Conservation (phyloP, 2,113 vertebrate genomes). For the Zosterops borbonicus region DNA sequence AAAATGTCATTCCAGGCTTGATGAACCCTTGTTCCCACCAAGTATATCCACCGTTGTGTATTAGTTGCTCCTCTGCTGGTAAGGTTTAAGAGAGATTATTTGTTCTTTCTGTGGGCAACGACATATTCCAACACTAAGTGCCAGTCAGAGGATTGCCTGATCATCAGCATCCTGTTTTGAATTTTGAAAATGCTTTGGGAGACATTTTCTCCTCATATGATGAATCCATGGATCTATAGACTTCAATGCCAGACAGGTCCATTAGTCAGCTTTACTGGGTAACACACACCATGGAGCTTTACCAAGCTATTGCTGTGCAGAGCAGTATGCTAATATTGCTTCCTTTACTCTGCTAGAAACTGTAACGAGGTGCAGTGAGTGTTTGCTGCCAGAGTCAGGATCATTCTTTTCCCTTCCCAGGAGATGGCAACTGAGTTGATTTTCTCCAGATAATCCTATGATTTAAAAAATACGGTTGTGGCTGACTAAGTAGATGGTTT, state of each 20-base stretch:
- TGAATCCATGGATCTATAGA: neutral
- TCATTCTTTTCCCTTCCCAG: neutral
- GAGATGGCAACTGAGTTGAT: neutral
- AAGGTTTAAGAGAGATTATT: neutral
- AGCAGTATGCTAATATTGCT: neutral
- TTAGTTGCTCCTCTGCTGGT: neutral
- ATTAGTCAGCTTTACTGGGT: neutral
- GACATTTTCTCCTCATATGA: neutral
- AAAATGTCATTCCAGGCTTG: neutral
- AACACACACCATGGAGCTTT: neutral
- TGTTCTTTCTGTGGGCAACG: neutral
- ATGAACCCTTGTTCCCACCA: neutral
- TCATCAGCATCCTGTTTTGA: neutral
- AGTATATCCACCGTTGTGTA: neutral
- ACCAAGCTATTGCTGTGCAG: neutral
- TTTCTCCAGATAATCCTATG: neutral
- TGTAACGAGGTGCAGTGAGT: neutral
- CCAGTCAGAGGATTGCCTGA: neutral
- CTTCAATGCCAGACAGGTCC: neutral
- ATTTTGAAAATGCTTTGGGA: neutral
- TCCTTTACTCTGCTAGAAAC: neutral
- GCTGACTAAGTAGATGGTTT: neutral
- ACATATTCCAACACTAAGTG: neutral
- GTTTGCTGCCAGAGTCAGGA: conserved; percentile 4
- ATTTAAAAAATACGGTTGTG: neutral